Conservation (phyloP, 2,113 vertebrate genomes). For the Junco hyemalis region DNA sequence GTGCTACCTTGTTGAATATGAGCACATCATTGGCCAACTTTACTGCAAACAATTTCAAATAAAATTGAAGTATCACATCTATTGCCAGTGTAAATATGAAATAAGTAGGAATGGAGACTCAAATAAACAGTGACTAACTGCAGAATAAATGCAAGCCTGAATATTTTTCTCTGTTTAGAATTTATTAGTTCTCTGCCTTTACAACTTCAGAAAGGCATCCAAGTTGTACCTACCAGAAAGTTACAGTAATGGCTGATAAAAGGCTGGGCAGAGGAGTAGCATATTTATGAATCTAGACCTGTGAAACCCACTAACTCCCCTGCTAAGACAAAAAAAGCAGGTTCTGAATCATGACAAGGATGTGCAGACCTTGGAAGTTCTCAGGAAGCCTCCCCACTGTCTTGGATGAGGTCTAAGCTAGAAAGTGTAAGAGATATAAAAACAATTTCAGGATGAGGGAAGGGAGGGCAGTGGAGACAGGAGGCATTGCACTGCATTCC, state of each 20-base stretch:
- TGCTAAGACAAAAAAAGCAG: not conserved
- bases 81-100: not conserved
- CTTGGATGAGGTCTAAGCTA: not conserved
- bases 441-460: not conserved
- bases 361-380: not conserved
- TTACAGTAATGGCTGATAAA: not conserved
- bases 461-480: not conserved
- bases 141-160: not conserved
- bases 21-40: not conserved
- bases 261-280: not conserved
- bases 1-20: not conserved
- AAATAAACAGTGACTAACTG: not conserved
- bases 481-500: accelerated
- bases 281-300: not conserved
- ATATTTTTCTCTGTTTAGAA: not conserved
- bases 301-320: not conserved
- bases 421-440: not conserved
- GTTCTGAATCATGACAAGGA: not conserved
- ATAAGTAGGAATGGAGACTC: not conserved
- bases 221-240: not conserved
- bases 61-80: not conserved
- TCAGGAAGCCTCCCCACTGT: not conserved
- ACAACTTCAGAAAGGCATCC: not conserved
- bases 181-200: not conserved
- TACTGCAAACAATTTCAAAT: not conserved